A percentile compares a stretch with the other conserved stretches of the same genome.
These are phyloP conservation scores for Abramis brama DNA, from an alignment of 2,113 vertebrate genomes.

Conservation along the genomic window DNA sequence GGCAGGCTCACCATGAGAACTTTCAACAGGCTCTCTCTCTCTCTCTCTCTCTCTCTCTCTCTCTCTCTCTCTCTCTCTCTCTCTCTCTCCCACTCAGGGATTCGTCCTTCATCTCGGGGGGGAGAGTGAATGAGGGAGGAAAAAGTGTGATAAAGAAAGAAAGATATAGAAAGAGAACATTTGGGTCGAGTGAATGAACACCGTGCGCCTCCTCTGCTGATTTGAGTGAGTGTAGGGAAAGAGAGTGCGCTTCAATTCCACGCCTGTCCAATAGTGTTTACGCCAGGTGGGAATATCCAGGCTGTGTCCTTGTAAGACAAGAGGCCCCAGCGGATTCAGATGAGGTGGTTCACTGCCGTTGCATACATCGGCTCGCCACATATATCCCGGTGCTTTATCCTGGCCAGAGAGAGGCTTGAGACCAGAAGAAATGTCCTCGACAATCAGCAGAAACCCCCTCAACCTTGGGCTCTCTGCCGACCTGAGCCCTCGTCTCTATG, in stretches of 20 bases:
- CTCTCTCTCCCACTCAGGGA: conserved; percentile 35
- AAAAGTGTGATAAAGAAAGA: conserved; percentile 43
- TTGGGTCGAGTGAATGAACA: conserved; percentile 21
- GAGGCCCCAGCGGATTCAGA: conserved; percentile 49
- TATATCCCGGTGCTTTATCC: conserved; percentile 49
- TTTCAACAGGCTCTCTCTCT: conserved; percentile 36
- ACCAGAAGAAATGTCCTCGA: conserved; percentile 70
- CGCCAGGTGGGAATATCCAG: conserved; percentile 50
- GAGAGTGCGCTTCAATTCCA: conserved; percentile 53
- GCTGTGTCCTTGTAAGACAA: conserved; percentile 57
- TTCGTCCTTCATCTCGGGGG: conserved; percentile 35
- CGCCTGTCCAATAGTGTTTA: conserved; percentile 56
- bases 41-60: conserved; percentile 20
- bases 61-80: conserved; percentile 32
- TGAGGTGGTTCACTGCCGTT: conserved; percentile 28
- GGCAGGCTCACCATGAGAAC: conserved; percentile 48
- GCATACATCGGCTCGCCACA: conserved; percentile 27
- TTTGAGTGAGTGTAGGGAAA: conserved; percentile 43
- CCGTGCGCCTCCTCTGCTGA: conserved; percentile 18
- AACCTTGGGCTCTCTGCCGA: conserved; percentile 71
- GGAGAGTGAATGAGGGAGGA: not conserved
- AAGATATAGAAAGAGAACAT: conserved; percentile 12
- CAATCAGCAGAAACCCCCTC: conserved; percentile 74
- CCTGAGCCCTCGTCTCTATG: conserved; percentile 67
- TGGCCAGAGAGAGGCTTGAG: conserved; percentile 48